Conservation (phyloP, 2,113 vertebrate genomes). For the Toxotes jaculatrix region DNA sequence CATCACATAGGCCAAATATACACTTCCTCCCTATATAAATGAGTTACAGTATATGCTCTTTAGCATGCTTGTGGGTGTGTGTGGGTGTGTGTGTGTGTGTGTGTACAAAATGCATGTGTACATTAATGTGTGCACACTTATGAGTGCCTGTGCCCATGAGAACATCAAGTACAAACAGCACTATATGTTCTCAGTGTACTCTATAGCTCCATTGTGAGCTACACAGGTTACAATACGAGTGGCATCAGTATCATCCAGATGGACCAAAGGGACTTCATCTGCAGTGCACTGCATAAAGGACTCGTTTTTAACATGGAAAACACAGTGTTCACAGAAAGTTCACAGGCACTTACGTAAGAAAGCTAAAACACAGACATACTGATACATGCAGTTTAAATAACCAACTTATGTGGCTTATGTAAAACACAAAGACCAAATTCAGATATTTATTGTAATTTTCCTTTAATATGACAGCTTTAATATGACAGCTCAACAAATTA, state of each 20-base stretch:
- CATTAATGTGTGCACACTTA: slow-evolving; percentile 12
- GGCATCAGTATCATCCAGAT: slow-evolving; percentile 10
- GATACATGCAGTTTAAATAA: neutral
- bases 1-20: slow-evolving; percentile 83
- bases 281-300: neutral
- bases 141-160: slow-evolving; percentile 29
- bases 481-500: neutral
- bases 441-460: slow-evolving; percentile 10
- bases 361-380: neutral
- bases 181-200: slow-evolving; percentile 8
- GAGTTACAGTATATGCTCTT: slow-evolving; percentile 70
- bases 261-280: neutral
- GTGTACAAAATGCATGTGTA: slow-evolving; percentile 38
- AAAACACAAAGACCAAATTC: neutral
- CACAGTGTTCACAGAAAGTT: slow-evolving; percentile 16
- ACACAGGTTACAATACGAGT: slow-evolving; percentile 23
- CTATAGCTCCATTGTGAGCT: neutral
- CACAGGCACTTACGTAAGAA: slow-evolving; percentile 1
- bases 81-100: slow-evolving; percentile 49
- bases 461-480: slow-evolving; percentile 40
- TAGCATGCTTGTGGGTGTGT: slow-evolving; percentile 45
- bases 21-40: slow-evolving; percentile 77
- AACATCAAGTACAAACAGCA: slow-evolving; percentile 39
- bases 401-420: neutral
- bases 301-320: neutral